Base-by-base conservation (phyloP, 2,797 vertebrate genomes). In the Characodon lateralis region DNA sequence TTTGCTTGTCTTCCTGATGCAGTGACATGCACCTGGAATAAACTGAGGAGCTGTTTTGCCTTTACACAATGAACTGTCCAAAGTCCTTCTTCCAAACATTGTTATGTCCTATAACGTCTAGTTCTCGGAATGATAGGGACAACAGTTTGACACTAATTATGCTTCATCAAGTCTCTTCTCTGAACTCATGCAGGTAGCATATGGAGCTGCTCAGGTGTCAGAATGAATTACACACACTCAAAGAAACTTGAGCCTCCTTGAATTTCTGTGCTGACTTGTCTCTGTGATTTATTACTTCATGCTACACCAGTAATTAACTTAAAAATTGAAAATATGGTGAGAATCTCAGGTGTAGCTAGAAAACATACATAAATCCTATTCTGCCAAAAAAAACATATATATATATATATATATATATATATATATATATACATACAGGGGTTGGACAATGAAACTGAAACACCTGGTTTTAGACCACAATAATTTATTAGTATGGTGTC, bases 231-330 rank as follows among this genome's bases (percentile, higher is more conserved):
- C 14, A 6, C 71, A 61, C 53, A 48, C 76, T 84, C 78, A n/a
- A 82, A 77, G 80, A 83, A 75, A 83, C 81, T 82, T 88, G 78
- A 86, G 58, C 80, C 50, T 63, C 61, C 73, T 77, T 43, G 77
- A 78, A 51, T 74, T 89, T 91, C 81, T 83, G 80, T 46, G 16
- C 86, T 71, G 78, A 79, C 82, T 75, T 73, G 85, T 72, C 80
- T 76, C 73, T 41, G 76, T 88, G 77, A 81, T 84, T 77, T 72
- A 83, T 80, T 12, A 73, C 71, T 83, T 63, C 73, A 55, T 63
- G 61, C 9, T 76, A 48, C 73, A 73, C 74, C 70, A 66, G 73
- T 88, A 85, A 89, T 89, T 87, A 81, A 81, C 48, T 69, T 55
- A 72, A 31, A 31, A 26, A 55, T 55, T 74, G 56, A 68, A 81